Evolutionary conservation across 2,797 vertebrate genomes (phyloP).

Genomic region (Muscicapa comitata): DNA sequence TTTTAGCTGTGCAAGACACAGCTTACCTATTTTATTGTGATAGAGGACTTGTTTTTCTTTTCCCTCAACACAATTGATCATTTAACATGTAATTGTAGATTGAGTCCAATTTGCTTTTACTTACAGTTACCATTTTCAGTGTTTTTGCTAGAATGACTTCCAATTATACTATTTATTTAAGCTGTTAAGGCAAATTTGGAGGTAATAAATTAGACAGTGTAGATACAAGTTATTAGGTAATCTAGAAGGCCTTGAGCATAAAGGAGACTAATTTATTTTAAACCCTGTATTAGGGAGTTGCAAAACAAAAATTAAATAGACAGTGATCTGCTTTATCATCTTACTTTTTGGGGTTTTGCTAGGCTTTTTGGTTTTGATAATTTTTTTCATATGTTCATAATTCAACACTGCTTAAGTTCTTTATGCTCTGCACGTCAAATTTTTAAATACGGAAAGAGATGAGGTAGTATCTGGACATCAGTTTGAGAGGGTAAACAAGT

Average conservation of each 20-base stretch:
- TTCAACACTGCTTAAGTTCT: background rate
- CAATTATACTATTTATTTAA: background rate
- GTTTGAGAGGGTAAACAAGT: background rate
- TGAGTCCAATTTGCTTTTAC: background rate
- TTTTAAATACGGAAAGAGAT: background rate
- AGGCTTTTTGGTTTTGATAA: fast-evolving
- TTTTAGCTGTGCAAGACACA: background rate
- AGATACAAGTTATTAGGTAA: background rate
- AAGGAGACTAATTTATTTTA: background rate
- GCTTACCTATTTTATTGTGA: background rate
- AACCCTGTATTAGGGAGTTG: background rate
- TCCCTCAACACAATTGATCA: background rate
- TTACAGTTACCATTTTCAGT: background rate
- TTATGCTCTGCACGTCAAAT: background rate
- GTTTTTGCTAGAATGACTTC: background rate
- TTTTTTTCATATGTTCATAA: background rate
- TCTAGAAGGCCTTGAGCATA: background rate
- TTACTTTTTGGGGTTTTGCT: background rate
- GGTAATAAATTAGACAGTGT: background rate
- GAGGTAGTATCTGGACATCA: background rate
- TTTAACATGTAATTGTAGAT: background rate
- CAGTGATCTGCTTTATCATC: background rate
- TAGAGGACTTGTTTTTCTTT: background rate
- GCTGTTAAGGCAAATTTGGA: background rate
- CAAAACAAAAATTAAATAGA: background rate